Conservation (phyloP, 2,888 invertebrate genomes). For the Dusona sp. region DNA sequence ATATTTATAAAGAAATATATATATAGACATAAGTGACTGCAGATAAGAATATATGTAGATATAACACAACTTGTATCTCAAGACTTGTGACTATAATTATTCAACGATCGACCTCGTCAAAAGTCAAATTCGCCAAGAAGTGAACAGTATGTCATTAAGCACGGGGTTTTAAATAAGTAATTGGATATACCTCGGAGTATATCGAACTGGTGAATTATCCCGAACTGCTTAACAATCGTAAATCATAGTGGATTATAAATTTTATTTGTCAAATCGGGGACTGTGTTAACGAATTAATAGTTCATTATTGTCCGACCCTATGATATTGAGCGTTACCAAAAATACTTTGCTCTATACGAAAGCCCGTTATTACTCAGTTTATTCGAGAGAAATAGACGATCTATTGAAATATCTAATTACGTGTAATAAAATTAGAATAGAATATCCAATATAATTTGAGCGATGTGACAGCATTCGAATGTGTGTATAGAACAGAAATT, state of each 20-base stretch:
- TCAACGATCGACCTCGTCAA: background rate
- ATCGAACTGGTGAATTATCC: background rate
- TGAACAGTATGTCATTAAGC: background rate
- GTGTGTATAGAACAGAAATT: background rate
- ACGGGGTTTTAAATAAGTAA: background rate
- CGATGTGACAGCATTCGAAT: background rate
- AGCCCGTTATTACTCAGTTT: background rate
- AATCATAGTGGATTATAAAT: background rate
- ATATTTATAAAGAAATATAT: background rate
- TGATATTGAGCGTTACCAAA: background rate
- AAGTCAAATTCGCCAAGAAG: background rate
- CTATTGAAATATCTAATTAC: constrained; percentile 6
- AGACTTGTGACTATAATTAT: constrained; percentile 28
- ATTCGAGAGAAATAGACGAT: background rate
- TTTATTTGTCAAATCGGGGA: background rate
- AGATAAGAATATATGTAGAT: constrained; percentile 9
- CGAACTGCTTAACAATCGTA: background rate
- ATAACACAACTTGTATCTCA: constrained; percentile 4
- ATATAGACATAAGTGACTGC: constrained; percentile 4
- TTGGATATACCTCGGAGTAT: background rate
- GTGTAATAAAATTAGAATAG: constrained; percentile 15
- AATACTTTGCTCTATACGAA: background rate
- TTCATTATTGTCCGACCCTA: background rate
- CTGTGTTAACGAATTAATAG: background rate
- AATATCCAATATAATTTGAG: background rate